phyloP scores from a whole-genome alignment of 1,140 invertebrate genomes.

The Solen grandis region DNA sequence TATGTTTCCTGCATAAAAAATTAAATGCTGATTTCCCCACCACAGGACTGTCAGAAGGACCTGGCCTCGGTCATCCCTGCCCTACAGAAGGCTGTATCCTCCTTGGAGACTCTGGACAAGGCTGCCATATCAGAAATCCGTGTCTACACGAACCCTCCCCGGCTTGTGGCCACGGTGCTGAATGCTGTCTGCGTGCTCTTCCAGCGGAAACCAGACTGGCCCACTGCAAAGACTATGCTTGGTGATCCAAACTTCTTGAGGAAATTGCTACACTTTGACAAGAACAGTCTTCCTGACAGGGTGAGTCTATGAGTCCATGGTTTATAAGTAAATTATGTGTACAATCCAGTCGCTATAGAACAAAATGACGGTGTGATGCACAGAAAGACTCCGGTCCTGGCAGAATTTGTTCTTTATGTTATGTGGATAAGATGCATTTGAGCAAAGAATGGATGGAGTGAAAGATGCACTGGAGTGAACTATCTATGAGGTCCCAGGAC shows the following conservation, averaged over 20 bases:
- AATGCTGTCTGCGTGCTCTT: conserved; percentile 92
- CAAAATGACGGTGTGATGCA: too few species aligned
- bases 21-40: too few species aligned
- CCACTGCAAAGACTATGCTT: conserved; percentile 76
- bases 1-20: too few species aligned
- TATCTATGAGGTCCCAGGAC: too few species aligned
- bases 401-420: too few species aligned
- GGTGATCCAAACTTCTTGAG: conserved; percentile 78
- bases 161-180: conserved; percentile 83
- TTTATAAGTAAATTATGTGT: too few species aligned
- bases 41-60: conserved; percentile 78
- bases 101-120: conserved; percentile 91
- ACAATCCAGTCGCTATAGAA: too few species aligned
- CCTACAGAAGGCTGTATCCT: conserved; percentile 89
- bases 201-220: conserved; percentile 85
- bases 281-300: conserved; percentile 77
- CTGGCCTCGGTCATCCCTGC: conserved; percentile 85
- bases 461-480: too few species aligned
- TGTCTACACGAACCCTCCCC: conserved; percentile 77
- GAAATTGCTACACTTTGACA: conserved; percentile 78
- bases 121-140: conserved; percentile 92
- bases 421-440: too few species aligned
- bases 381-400: too few species aligned
- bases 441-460: too few species aligned
- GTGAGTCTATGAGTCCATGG: too few species aligned